These are phyloP conservation scores for Caradrina clavipalpis DNA, from an alignment of 2,888 invertebrate genomes.

Conservation along the genomic window DNA sequence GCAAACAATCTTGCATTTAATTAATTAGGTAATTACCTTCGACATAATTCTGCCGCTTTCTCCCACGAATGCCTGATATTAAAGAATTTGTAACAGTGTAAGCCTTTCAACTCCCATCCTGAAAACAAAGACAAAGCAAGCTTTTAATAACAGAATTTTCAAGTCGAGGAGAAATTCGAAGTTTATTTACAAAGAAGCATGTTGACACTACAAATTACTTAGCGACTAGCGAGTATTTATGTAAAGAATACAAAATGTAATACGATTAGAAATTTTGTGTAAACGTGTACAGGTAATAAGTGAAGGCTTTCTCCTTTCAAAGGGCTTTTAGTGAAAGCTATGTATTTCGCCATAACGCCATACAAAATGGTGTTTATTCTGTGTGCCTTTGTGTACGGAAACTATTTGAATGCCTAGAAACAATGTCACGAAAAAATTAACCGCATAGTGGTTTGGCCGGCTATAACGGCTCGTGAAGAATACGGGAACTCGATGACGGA, in stretches of 20 bases:
- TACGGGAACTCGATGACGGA: slow-evolving; percentile 63
- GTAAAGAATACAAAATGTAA: slow-evolving; percentile 29
- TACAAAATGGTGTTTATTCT: slow-evolving; percentile 48
- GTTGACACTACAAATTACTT: slow-evolving; percentile 73
- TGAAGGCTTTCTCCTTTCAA: slow-evolving; percentile 68
- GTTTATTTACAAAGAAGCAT: slow-evolving; percentile 65
- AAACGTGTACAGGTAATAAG: slow-evolving; percentile 56
- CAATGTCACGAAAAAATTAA: slow-evolving; percentile 70
- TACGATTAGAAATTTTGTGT: slow-evolving; percentile 54
- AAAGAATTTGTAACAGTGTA: slow-evolving; percentile 98
- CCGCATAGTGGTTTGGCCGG: slow-evolving; percentile 66
- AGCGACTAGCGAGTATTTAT: slow-evolving; percentile 48
- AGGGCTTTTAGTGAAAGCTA: slow-evolving; percentile 70
- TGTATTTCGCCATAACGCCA: slow-evolving; percentile 54
- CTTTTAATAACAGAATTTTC: slow-evolving; percentile 25
- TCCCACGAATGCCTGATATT: slow-evolving; percentile 99
- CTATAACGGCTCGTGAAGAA: slow-evolving; percentile 61
- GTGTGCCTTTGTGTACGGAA: slow-evolving; percentile 51
- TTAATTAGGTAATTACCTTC: slow-evolving; percentile 93
- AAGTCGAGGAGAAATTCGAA: slow-evolving; percentile 61
- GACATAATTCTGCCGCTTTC: slow-evolving; percentile 98
- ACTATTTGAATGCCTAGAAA: slow-evolving; percentile 63
- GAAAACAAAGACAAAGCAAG: slow-evolving; percentile 84
- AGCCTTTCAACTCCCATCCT: slow-evolving; percentile 98
- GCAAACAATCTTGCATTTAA: neutral